Evolutionary conservation across 2,888 invertebrate genomes (phyloP), one percentile per base, ranked within the genome.

Genomic region (Coelinius sp.): DNA sequence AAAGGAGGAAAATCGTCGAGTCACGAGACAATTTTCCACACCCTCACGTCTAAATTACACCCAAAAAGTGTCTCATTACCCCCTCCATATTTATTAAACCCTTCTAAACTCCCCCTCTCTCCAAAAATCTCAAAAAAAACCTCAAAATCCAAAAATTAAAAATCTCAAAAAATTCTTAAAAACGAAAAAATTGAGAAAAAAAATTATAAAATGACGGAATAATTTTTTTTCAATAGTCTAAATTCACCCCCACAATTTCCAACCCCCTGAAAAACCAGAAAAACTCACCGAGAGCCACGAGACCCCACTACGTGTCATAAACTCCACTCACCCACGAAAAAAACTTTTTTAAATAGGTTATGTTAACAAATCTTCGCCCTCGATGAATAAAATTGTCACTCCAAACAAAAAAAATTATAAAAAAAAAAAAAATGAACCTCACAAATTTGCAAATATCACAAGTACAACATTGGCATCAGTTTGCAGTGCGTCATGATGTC

Each of bases 341-440:
- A n/a, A n/a, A n/a, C n/a, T n/a, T n/a, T n/a, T n/a, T n/a, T 31
- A 59, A 59, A 59, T 59, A 59, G 59, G 59, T 59, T 59, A 59
- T 59, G 35, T 25, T 20, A 7, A 2, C 20, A 6, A 14, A 49
- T 14, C 20, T 14, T 17, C 46, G 17, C 46, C n/a, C n/a, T n/a
- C n/a, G n/a, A n/a, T n/a, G n/a, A n/a, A n/a, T n/a, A n/a, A n/a
- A n/a, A n/a, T n/a, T n/a, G n/a, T 49, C 41, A 41, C 41, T n/a
- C 41, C 12, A 46, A 46, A 46, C 20, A 17, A 31, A 3, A 24
- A 59, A 35, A 59, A 27, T 17, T 27, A 7, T 8, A 20, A 2
- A 17, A 35, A 63, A 63, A 63, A 38, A 41, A 63, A 41, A 22
- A 63, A 62, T 10, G 20, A 38, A 56, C 14, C 14, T n/a, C 25